Evolutionary conservation across 2,797 vertebrate genomes (phyloP).

Genomic region (Anabas testudineus): DNA sequence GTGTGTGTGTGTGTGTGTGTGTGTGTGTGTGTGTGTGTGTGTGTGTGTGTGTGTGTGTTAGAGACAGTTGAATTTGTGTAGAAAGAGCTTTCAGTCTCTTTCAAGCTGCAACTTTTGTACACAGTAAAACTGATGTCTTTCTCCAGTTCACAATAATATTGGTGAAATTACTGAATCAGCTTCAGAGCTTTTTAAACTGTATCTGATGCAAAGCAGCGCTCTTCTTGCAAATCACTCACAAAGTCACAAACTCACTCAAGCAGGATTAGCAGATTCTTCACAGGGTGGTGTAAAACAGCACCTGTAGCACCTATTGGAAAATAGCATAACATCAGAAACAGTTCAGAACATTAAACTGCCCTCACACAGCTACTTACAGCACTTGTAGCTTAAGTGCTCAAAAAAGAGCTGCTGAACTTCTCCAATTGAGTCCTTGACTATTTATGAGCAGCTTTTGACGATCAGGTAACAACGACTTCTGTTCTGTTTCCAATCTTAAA

Average conservation of each 20-base stretch:
- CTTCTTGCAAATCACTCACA: slow-evolving; percentile 8
- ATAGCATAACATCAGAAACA: slow-evolving; percentile 3
- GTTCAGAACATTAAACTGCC: background rate
- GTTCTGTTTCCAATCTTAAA: background rate
- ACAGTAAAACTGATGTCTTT: slow-evolving; percentile 21
- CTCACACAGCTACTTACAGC: too few species aligned
- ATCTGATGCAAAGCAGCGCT: slow-evolving; percentile 10
- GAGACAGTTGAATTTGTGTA: slow-evolving; percentile 9
- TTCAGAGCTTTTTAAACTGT: slow-evolving; percentile 6
- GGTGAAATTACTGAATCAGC: slow-evolving; percentile 14
- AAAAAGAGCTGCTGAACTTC: background rate
- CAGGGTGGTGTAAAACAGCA: background rate
- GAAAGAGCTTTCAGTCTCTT: slow-evolving; percentile 23
- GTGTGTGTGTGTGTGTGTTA: background rate
- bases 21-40: slow-evolving; percentile 9
- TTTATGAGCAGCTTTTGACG: background rate
- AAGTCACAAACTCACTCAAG: background rate
- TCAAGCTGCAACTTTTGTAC: slow-evolving; percentile 16
- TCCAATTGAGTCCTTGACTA: background rate
- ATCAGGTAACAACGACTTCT: background rate
- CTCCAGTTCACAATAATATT: slow-evolving; percentile 7
- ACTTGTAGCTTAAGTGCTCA: too few species aligned
- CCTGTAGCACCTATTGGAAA: slow-evolving; percentile 20
- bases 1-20: background rate
- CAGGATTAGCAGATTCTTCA: background rate